A percentile compares a stretch with the other conserved stretches of the same genome.
phyloP scores from a whole-genome alignment of 1,140 invertebrate genomes.

The Lanistes nyassanus region DNA sequence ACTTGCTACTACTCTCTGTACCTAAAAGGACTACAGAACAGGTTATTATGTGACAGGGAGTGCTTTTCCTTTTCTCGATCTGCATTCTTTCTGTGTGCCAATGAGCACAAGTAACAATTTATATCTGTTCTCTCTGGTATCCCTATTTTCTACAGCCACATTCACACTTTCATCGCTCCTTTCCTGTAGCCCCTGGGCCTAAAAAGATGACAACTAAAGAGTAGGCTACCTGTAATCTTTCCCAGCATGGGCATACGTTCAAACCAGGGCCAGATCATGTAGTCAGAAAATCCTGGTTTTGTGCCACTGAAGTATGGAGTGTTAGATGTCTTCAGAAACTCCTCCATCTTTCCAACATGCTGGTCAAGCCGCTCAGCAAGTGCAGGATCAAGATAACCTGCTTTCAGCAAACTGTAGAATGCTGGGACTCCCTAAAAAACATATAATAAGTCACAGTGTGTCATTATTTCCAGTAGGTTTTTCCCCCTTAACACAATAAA shows the following conservation, averaged over 20 bases:
- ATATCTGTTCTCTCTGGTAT: too few species aligned
- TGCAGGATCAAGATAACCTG: conserved; percentile 24
- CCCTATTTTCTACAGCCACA: too few species aligned
- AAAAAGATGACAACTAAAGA: too few species aligned
- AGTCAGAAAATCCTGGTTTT: conserved; percentile 39
- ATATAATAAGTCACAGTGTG: background rate
- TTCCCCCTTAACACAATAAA: background rate
- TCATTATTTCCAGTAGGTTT: background rate
- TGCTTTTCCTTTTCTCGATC: too few species aligned
- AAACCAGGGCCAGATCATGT: conserved; percentile 54
- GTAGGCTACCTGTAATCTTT: conserved; percentile 32
- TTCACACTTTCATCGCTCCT: too few species aligned
- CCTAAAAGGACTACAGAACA: too few species aligned
- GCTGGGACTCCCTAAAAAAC: conserved; percentile 34
- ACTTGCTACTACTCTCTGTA: too few species aligned
- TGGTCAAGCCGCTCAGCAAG: conserved; percentile 21
- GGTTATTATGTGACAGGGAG: too few species aligned
- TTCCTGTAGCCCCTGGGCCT: too few species aligned
- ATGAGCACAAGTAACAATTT: too few species aligned
- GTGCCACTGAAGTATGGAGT: conserved; percentile 40
- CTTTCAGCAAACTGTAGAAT: conserved; percentile 35
- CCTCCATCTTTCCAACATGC: conserved; percentile 28
- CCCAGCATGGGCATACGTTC: conserved; percentile 40
- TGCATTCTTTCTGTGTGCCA: too few species aligned
- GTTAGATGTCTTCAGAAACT: conserved; percentile 18